A percentile compares a stretch with the other conserved stretches of the same genome.
Evolutionary conservation across 2,113 vertebrate species (phyloP).

Genomic region (Scomber colias): DNA sequence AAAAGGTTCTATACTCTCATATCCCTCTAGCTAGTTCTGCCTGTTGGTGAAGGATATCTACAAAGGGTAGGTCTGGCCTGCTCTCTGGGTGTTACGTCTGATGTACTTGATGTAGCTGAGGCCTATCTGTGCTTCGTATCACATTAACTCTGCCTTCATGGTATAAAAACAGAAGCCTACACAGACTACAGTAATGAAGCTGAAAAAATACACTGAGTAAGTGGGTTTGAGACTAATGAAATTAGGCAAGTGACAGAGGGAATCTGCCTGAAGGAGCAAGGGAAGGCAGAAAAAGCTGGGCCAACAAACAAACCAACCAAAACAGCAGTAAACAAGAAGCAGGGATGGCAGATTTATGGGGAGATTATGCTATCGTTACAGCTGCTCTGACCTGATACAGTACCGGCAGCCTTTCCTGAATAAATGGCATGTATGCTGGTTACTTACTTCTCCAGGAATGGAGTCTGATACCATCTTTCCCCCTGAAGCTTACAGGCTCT

Average conservation of each 20-base stretch:
- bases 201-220: constrained; percentile 52
- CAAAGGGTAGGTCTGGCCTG: constrained; percentile 7
- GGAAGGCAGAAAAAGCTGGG: constrained; percentile 28
- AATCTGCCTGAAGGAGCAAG: constrained; percentile 32
- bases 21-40: constrained; percentile 26
- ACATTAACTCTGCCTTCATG: constrained; percentile 12
- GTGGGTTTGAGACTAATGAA: constrained; percentile 65
- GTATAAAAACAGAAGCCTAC: constrained; percentile 20
- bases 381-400: constrained; percentile 70
- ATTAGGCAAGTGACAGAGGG: constrained; percentile 52
- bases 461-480: constrained; percentile 71
- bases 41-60: constrained; percentile 15
- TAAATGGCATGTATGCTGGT: constrained; percentile 60
- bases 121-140: constrained; percentile 31
- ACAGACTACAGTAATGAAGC: constrained; percentile 43
- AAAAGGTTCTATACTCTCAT: constrained; percentile 18
- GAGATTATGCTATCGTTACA: constrained; percentile 59
- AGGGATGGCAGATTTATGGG: constrained; percentile 41
- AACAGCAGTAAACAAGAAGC: constrained; percentile 40
- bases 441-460: constrained; percentile 65
- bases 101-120: constrained; percentile 25
- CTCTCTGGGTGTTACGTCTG: constrained; percentile 11
- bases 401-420: constrained; percentile 61
- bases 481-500: constrained; percentile 66
- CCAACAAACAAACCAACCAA: constrained; percentile 30